These are phyloP conservation scores for Amphibalanus amphitrite DNA, from an alignment of 1,140 invertebrate genomes.

Conservation along the genomic window DNA sequence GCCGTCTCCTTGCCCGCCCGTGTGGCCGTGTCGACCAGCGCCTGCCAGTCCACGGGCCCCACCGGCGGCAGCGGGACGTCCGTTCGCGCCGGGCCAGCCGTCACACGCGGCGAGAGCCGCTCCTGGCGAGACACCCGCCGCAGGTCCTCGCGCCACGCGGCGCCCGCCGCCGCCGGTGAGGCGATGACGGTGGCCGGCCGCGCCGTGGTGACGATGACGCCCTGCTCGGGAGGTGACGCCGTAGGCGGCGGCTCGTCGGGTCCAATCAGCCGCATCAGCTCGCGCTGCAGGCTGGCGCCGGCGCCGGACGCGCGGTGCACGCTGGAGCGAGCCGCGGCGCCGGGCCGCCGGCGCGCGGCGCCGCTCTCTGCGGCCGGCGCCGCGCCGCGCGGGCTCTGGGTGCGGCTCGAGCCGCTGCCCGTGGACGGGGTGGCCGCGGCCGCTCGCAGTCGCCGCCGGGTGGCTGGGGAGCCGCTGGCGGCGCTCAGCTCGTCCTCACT, in stretches of 20 bases:
- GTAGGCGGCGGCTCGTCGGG: not conserved
- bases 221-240: not conserved
- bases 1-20: not conserved
- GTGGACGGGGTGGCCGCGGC: not conserved
- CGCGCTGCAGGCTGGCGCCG: not conserved
- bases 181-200: conserved; percentile 51
- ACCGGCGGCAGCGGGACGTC: not conserved
- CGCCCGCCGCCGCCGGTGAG: conserved; percentile 33
- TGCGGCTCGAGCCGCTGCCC: not conserved
- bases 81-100: no score
- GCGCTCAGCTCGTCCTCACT: not conserved
- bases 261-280: not conserved
- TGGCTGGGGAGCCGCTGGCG: not conserved
- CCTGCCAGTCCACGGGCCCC: not conserved
- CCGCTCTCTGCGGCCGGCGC: no score
- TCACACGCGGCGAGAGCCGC: not conserved
- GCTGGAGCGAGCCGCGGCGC: not conserved
- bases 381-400: not conserved
- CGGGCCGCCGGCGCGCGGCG: no score
- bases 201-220: conserved; percentile 42
- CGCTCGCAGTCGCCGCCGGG: not conserved
- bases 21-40: not conserved
- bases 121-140: not conserved
- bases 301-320: not conserved
- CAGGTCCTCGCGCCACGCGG: not conserved